phyloP scores from a whole-genome alignment of 1,140 invertebrate genomes.

The Drosophila cardini region DNA sequence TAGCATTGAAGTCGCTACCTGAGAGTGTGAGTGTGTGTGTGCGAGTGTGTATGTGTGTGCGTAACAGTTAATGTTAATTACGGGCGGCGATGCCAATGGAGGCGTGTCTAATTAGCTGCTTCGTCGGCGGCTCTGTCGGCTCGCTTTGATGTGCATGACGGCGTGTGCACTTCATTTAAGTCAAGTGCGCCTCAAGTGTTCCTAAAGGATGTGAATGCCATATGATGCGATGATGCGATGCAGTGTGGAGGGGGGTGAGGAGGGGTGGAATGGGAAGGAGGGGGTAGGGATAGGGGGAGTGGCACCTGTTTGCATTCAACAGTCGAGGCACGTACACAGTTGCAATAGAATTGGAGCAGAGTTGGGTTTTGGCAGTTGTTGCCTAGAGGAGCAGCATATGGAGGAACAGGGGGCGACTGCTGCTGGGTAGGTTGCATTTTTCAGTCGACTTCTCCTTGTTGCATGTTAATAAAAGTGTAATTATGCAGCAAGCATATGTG shows the following conservation, averaged over 20 bases:
- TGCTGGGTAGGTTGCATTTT: slow-evolving; percentile 45
- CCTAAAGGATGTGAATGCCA: slow-evolving; percentile 61
- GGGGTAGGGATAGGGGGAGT: neutral
- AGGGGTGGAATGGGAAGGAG: neutral
- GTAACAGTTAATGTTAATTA: slow-evolving; percentile 69
- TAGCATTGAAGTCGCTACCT: neutral
- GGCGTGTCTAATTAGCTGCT: slow-evolving; percentile 77
- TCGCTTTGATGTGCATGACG: slow-evolving; percentile 74
- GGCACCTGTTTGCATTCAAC: slow-evolving; percentile 78
- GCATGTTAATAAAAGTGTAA: slow-evolving; percentile 79
- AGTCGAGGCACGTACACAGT: slow-evolving; percentile 60
- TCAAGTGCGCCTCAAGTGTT: slow-evolving; percentile 78
- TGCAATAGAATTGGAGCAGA: slow-evolving; percentile 26
- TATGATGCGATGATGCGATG: slow-evolving; percentile 45
- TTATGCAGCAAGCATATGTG: slow-evolving; percentile 66
- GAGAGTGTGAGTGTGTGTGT: slow-evolving; percentile 9
- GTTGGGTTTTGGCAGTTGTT: slow-evolving; percentile 36
- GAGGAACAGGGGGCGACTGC: neutral
- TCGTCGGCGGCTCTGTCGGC: slow-evolving; percentile 55
- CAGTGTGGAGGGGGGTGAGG: slow-evolving; percentile 4
- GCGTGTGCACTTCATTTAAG: slow-evolving; percentile 82
- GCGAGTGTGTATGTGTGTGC: slow-evolving; percentile 38
- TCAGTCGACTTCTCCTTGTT: slow-evolving; percentile 58
- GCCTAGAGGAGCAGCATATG: slow-evolving; percentile 7
- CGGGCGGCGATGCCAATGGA: slow-evolving; percentile 53